phyloP scores from a whole-genome alignment of 92 coral and sea anemone genomes.

The Palythoa grandis region DNA sequence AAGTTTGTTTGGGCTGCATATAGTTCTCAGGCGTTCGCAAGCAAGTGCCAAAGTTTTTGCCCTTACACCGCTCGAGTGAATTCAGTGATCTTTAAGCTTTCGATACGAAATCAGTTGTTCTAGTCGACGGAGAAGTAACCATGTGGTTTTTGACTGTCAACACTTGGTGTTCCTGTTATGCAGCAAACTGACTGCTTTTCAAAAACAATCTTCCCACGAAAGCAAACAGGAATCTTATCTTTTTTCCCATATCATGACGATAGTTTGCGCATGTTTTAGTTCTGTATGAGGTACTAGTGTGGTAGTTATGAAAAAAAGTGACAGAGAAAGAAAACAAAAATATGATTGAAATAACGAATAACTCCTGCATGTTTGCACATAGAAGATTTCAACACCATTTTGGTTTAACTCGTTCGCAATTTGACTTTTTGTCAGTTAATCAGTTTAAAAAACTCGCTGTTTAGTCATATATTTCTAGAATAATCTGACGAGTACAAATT shows the following conservation, averaged over 20 bases:
- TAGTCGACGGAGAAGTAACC: slow-evolving; percentile 7
- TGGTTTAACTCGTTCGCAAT: slow-evolving; percentile 14
- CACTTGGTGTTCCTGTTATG: slow-evolving; percentile 20
- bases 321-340: not conserved
- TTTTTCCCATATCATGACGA: not conserved
- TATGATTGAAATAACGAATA: not conserved
- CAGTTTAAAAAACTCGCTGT: not conserved
- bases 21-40: not conserved
- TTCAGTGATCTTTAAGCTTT: not conserved
- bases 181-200: not conserved
- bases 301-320: not conserved
- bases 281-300: not conserved
- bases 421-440: slow-evolving; percentile 16
- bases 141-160: slow-evolving; percentile 30
- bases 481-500: not conserved
- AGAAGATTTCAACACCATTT: slow-evolving; percentile 36
- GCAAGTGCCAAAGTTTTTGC: not conserved
- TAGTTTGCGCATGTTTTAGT: not conserved
- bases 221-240: not conserved
- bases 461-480: not conserved
- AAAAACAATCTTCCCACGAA: not conserved
- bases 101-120: not conserved
- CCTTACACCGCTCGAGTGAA: not conserved
- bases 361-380: slow-evolving; percentile 13
- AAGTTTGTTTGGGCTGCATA: slow-evolving; percentile 5